Conservation (phyloP, 2,888 invertebrate genomes). For the Oegoconia quadripuncta region DNA sequence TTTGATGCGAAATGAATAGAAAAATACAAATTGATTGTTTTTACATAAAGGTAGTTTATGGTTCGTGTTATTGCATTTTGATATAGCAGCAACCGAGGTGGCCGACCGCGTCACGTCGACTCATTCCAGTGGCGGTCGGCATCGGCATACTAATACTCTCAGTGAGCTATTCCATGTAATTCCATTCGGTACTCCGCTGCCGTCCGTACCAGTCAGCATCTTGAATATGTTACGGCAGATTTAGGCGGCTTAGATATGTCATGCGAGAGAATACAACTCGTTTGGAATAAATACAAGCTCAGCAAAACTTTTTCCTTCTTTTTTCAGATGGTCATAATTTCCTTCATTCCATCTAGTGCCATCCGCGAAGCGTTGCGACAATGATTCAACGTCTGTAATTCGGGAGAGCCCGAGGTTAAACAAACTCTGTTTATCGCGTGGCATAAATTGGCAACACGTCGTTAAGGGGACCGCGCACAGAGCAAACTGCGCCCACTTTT, state of each 20-base stretch:
- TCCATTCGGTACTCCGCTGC: constrained; percentile 52
- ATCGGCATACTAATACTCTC: constrained; percentile 71
- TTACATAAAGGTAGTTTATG: constrained; percentile 27
- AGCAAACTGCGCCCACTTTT: constrained; percentile 55
- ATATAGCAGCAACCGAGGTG: constrained; percentile 49
- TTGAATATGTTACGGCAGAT: constrained; percentile 64
- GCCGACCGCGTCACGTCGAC: constrained; percentile 59
- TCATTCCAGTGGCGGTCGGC: constrained; percentile 69
- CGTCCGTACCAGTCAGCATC: constrained; percentile 61
- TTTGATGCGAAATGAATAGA: constrained; percentile 4
- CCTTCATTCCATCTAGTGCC: constrained; percentile 26
- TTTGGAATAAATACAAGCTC: background rate
- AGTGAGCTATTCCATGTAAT: constrained; percentile 68
- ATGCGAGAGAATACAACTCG: constrained; percentile 12
- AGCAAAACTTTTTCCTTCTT: constrained; percentile 5
- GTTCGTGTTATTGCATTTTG: constrained; percentile 58
- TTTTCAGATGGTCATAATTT: constrained; percentile 15
- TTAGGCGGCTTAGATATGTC: constrained; percentile 32
- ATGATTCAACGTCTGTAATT: constrained; percentile 58
- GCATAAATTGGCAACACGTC: constrained; percentile 78
- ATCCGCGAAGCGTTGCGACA: constrained; percentile 39
- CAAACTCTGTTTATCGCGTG: constrained; percentile 74
- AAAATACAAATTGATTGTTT: constrained; percentile 1
- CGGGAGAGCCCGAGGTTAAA: constrained; percentile 62
- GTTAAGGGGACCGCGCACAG: constrained; percentile 71